Evolutionary conservation across 1,140 invertebrate genomes (phyloP), one percentile per base, ranked within the genome.

Genomic region (Pseudomyrmex pallidus): DNA sequence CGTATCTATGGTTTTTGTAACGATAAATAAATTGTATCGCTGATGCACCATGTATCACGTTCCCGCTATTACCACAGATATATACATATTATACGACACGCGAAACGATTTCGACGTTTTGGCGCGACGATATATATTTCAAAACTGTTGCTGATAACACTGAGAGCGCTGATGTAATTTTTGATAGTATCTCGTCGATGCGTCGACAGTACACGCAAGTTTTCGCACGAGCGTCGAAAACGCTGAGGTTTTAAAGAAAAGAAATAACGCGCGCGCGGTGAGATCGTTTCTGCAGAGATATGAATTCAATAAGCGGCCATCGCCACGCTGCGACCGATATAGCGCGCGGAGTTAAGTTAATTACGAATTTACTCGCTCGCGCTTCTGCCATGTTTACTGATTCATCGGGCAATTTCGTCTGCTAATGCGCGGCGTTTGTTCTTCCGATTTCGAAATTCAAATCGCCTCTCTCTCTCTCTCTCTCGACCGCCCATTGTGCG

Each of bases 361-460:
- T 88, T 88, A 87, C 44, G 61, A 76, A 85, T 85, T 73, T 76
- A 87, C 76, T 57, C 74, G 44, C 48, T 78, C 44, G 35, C 20
- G 20, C 54, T 9, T 67, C 25, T 56, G 22, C 68, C 25, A 10
- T 62, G 85, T 87, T 88, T 85, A 66, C 59, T 67, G 63, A 85
- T 87, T 87, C 74, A 85, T 82, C 64, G 54, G 22, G 50, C 57
- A 74, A 84, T 87, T 84, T 57, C 10, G 54, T 13, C n/a, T 56
- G 80, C 20, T 67, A 64, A 73, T 59, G 50, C 67, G 46, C 56
- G 46, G 56, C 82, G 57, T 74, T 87, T 84, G 67, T 87, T 78
- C 78, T 77, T 78, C 46, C 80, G 61, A 59, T 57, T 35, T 77
- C 44, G 15, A 57, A 68, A 66, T 61, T 73, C 54, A 63, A 72